Base-by-base conservation (phyloP, 2,797 vertebrate genomes). In the Choloepus didactylus region DNA sequence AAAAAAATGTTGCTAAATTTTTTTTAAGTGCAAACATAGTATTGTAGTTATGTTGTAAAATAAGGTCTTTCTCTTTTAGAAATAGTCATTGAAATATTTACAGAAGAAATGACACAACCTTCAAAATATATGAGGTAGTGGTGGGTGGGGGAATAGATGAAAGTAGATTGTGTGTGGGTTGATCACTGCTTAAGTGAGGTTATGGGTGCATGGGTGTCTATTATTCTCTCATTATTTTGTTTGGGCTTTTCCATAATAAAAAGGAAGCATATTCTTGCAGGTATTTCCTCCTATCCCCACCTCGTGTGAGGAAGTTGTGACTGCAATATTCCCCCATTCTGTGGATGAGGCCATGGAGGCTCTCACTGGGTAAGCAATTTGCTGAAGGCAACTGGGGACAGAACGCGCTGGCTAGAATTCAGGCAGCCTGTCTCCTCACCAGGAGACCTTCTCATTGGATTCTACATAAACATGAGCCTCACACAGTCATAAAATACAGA, bases 391-490 rank as follows among this genome's bases (percentile, higher is more conserved):
- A 73, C 66, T 44, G 67, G 86, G 49, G 94, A 18, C 72, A 88
- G 89, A 91, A 83, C 92, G 31, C 54, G 88, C 72, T 84, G 88
- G 75, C 88, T 94, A 81, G 87, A 92, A 95, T 73, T 83, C 87
- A 73, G 67, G 21, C 84, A 88, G 75, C n/a, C 75, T 73, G 92
- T 88, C 72, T 95, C 84, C 90, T 60, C 59, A 79, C 25, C 1
- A 14, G 87, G 64, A 54, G 31, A 49, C 89, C 62, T 87, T 96
- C 89, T 89, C 70, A 83, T 25, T 88, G 93, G 35, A 75, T 92
- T 5, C 38, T 96, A 69, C 62, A 92, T 95, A 97, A 93, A 95
- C 89, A 97, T 41, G 87, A 96, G 64, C 73, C 59, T 94, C 77
- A 72, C 44, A 51, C 23, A 70, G 75, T 31, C 62, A 79, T 86